Evolutionary conservation across 30 jellyfish, hydroid and myxozoan genomes (phyloP).

Genomic region (Catostylus mosaicus): DNA sequence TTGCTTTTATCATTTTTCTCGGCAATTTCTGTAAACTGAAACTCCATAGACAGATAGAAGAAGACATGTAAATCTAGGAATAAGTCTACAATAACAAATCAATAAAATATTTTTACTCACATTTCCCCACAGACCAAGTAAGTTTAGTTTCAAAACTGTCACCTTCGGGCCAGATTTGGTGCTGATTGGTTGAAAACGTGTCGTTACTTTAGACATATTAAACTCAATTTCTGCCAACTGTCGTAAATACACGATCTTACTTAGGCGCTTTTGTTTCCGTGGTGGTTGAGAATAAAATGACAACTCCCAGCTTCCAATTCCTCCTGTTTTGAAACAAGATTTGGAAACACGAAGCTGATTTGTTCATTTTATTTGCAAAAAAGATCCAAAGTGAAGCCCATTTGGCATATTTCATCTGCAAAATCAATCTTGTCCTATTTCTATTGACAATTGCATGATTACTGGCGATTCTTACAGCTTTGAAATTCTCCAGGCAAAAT

Average conservation of each 20-base stretch:
- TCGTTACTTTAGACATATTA: not conserved
- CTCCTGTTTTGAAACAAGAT: not conserved
- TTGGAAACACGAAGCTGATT: not conserved
- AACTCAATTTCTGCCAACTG: too few relatives aligned
- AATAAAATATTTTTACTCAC: too few relatives aligned
- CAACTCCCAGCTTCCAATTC: not conserved
- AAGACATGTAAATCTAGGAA: too few relatives aligned
- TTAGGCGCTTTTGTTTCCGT: too few relatives aligned
- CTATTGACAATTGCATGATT: not conserved
- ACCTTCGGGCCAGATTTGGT: conserved; percentile 37
- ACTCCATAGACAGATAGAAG: too few relatives aligned
- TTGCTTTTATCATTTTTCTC: too few relatives aligned
- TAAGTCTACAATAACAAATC: too few relatives aligned
- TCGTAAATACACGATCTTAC: too few relatives aligned
- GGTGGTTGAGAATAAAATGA: too few relatives aligned
- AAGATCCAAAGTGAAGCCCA: not conserved
- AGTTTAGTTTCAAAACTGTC: conserved; percentile 53
- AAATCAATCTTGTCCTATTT: not conserved
- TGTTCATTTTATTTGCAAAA: not conserved
- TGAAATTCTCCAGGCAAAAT: not conserved
- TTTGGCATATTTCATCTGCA: not conserved
- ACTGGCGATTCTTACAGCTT: not conserved
- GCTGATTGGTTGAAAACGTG: conserved; percentile 11
- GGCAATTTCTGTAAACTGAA: too few relatives aligned
- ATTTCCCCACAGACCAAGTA: conserved; percentile 71